Conservation (phyloP, 1,140 invertebrate genomes). For the Bombus difficillimus region DNA sequence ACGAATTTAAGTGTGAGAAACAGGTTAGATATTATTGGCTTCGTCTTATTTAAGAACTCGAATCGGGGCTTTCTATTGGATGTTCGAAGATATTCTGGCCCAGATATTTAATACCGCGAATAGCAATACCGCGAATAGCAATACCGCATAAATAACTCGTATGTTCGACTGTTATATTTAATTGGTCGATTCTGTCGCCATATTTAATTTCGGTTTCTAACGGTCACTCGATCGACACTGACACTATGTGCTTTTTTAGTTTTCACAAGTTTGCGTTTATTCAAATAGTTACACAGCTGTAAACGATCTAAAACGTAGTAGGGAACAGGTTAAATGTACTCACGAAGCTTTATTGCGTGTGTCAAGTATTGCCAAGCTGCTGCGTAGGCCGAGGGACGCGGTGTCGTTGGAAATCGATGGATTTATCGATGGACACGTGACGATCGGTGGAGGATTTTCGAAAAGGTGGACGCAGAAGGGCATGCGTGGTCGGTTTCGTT, state of each 20-base stretch:
- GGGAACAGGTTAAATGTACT: background rate
- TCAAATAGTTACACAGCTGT: background rate
- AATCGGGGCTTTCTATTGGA: background rate
- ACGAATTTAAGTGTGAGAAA: background rate
- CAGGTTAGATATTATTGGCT: background rate
- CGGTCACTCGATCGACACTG: background rate
- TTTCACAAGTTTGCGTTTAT: background rate
- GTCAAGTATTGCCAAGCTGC: background rate
- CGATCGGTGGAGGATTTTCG: slow-evolving; percentile 11
- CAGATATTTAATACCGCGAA: background rate
- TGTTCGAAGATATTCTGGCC: background rate
- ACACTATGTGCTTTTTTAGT: background rate
- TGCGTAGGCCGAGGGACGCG: too few relatives aligned
- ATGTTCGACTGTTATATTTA: background rate
- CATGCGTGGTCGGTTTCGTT: slow-evolving; percentile 31
- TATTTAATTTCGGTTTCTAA: background rate
- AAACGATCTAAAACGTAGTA: background rate
- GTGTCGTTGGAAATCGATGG: background rate
- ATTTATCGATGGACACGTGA: slow-evolving; percentile 1
- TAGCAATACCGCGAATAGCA: background rate
- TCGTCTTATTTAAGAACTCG: background rate
- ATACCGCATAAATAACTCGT: background rate
- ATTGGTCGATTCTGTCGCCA: background rate
- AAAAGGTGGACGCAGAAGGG: slow-evolving; percentile 16
- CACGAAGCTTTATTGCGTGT: slow-evolving; percentile 1